A percentile compares a stretch with the other conserved stretches of the same genome.
These are phyloP conservation scores for Chaenodraco wilsoni DNA, from an alignment of 2,797 vertebrate species.

Conservation along the genomic window DNA sequence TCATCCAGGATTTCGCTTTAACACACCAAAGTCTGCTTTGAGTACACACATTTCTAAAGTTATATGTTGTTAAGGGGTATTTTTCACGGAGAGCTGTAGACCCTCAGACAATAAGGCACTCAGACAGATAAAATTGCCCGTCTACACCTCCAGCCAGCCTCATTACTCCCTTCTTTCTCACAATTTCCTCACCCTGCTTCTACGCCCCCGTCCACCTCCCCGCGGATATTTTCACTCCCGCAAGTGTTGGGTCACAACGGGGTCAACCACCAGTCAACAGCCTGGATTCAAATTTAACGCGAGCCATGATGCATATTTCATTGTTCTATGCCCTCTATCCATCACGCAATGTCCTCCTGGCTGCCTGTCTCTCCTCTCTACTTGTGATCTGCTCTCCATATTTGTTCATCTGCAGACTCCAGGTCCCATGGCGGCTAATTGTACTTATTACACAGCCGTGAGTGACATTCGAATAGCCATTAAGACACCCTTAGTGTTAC, in stretches of 20 bases:
- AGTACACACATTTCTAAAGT: constrained; percentile 4
- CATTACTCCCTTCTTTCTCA: constrained; percentile 63
- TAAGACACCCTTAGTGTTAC: constrained; percentile 25
- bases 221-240: constrained; percentile 68
- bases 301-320: constrained; percentile 80
- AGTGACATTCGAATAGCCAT: constrained; percentile 33
- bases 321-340: constrained; percentile 65
- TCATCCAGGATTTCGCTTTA: constrained; percentile 13
- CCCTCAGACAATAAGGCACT: constrained; percentile 56
- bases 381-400: constrained; percentile 24
- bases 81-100: constrained; percentile 22
- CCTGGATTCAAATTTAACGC: constrained; percentile 79
- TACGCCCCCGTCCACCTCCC: constrained; percentile 34
- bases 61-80: constrained; percentile 1
- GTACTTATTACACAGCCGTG: constrained; percentile 27
- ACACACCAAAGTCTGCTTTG: background rate
- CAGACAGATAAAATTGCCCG: constrained; percentile 66
- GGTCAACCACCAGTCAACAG: constrained; percentile 80
- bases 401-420: constrained; percentile 48
- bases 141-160: constrained; percentile 61
- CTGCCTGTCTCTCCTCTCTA: constrained; percentile 37
- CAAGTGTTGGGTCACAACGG: constrained; percentile 73
- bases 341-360: constrained; percentile 57
- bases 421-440: constrained; percentile 27
- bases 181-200: constrained; percentile 51